These are phyloP conservation scores for Eupithecia insigniata DNA, from an alignment of 2,888 invertebrate genomes.

Conservation along the genomic window DNA sequence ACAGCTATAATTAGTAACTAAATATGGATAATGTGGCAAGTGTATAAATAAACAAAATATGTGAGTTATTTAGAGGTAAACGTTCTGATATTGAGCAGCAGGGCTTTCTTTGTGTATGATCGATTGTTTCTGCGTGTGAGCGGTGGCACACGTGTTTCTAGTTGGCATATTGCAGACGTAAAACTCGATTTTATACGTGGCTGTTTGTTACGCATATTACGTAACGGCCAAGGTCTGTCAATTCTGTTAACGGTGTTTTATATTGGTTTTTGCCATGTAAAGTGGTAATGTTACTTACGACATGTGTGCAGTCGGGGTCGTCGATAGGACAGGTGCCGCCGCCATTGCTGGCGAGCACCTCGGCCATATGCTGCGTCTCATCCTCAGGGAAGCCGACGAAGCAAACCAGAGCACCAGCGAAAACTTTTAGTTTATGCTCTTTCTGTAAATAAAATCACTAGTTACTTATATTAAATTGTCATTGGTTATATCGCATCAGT, in stretches of 20 bases:
- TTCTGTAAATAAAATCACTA: constrained; percentile 70
- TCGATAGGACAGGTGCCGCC: constrained; percentile 90
- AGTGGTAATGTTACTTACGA: constrained; percentile 86
- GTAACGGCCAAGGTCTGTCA: constrained; percentile 41
- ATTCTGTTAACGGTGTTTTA: constrained; percentile 32
- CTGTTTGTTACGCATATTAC: constrained; percentile 40
- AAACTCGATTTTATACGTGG: constrained; percentile 39
- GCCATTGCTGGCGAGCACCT: constrained; percentile 93
- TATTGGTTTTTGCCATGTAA: constrained; percentile 22
- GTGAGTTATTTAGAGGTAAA: constrained; percentile 63
- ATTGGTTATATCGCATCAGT: not conserved
- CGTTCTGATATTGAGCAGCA: constrained; percentile 54
- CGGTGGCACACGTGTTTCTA: constrained; percentile 35
- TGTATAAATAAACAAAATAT: constrained; percentile 67
- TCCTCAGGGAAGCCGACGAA: constrained; percentile 96
- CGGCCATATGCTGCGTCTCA: constrained; percentile 96
- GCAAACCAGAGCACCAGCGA: constrained; percentile 93
- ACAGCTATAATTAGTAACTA: constrained; percentile 71
- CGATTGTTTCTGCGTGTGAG: constrained; percentile 38
- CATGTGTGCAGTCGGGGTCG: constrained; percentile 94
- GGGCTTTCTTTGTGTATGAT: constrained; percentile 43
- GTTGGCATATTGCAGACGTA: constrained; percentile 37
- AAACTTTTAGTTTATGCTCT: constrained; percentile 92
- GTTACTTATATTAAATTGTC: constrained; percentile 5
- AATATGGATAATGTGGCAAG: constrained; percentile 61